Conservation (phyloP, 2,888 invertebrate species). For the Sesia bembeciformis region DNA sequence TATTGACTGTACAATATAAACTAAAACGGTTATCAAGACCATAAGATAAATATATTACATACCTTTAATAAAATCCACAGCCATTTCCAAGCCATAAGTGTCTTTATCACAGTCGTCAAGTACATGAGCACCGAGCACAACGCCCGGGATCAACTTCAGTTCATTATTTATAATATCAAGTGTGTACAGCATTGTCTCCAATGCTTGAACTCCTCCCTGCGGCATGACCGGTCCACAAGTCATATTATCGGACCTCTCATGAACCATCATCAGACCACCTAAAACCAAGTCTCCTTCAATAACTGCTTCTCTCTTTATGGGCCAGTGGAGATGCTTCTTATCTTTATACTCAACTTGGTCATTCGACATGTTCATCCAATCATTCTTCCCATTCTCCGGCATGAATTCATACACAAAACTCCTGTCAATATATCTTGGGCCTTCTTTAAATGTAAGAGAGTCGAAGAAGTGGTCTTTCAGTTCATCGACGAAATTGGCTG, state of each 20-base stretch:
- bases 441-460: conserved; percentile 26
- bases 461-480: conserved; percentile 16
- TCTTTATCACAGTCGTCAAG: conserved; percentile 97
- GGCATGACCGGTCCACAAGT: conserved; percentile 96
- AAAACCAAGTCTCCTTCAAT: conserved; percentile 91
- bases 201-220: conserved; percentile 90
- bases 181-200: conserved; percentile 95
- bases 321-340: conserved; percentile 77
- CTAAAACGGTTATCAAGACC: no score
- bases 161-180: conserved; percentile 85
- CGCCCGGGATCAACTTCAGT: conserved; percentile 80
- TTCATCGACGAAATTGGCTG: conserved; percentile 19
- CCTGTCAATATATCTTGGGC: conserved; percentile 27
- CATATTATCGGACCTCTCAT: conserved; percentile 89
- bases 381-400: conserved; percentile 28
- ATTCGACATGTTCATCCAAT: conserved; percentile 54
- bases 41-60: conserved; percentile 28
- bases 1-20: no score
- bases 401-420: conserved; percentile 23
- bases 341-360: conserved; percentile 56
- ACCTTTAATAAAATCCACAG: conserved; percentile 98
- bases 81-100: conserved; percentile 96
- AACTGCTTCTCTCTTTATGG: conserved; percentile 88
- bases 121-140: conserved; percentile 89
- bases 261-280: conserved; percentile 95